Conservation (phyloP, 2,797 vertebrate species). For the Tauraco hartlaubi region DNA sequence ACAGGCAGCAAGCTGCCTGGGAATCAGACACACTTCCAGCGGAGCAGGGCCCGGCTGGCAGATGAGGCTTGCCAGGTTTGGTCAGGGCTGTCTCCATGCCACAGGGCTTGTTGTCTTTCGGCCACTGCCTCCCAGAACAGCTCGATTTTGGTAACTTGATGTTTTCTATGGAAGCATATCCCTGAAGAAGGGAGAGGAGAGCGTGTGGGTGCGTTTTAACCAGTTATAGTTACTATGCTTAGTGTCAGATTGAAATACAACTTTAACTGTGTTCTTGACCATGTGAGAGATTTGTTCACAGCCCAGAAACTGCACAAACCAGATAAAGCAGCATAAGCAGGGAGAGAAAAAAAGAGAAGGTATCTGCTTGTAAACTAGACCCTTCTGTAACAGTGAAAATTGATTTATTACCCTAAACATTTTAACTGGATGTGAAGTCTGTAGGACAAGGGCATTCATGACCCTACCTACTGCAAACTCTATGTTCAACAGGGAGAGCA, state of each 20-base stretch:
- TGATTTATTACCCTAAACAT: not conserved
- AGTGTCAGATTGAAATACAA: not conserved
- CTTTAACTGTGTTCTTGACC: not conserved
- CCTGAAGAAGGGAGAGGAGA: not conserved
- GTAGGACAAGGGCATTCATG: not conserved
- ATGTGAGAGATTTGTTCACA: not conserved
- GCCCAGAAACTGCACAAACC: too few relatives aligned
- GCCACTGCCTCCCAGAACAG: not conserved
- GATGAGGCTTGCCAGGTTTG: not conserved
- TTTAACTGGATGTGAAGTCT: conserved; percentile 22
- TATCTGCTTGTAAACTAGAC: not conserved
- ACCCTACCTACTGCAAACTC: not conserved
- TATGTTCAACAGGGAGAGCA: not conserved
- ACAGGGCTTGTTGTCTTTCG: not conserved
- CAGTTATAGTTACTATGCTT: not conserved
- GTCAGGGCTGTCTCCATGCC: not conserved
- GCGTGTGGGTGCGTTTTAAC: not conserved
- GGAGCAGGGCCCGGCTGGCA: not conserved
- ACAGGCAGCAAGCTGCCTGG: not conserved
- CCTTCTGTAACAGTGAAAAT: not conserved
- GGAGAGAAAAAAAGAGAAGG: not conserved
- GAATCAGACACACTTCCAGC: not conserved
- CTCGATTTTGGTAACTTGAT: not conserved
- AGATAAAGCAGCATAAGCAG: not conserved
- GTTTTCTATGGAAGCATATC: not conserved